Percentiles rank a stretch among this genome's conserved stretches.
phyloP scores from a whole-genome alignment of 2,888 invertebrate genomes.

The Apomyelois bistriatella region DNA sequence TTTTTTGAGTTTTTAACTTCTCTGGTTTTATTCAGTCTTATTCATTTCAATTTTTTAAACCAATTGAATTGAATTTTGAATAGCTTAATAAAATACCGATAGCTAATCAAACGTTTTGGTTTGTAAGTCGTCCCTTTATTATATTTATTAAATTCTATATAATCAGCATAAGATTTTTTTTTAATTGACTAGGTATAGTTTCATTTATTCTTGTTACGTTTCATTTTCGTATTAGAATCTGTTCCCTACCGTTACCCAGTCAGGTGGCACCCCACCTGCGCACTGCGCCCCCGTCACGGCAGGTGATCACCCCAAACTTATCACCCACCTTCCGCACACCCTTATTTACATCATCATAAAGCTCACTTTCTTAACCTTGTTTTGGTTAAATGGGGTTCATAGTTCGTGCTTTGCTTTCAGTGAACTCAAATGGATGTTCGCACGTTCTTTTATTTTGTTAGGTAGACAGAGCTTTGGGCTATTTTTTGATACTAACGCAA shows the following conservation, averaged over 20 bases:
- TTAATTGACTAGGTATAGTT: too few species aligned
- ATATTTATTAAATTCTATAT: too few species aligned
- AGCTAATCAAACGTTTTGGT: too few species aligned
- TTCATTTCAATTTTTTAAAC: too few species aligned
- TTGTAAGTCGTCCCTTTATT: too few species aligned
- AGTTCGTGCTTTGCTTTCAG: neutral
- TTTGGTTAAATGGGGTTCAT: neutral
- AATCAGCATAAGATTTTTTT: too few species aligned
- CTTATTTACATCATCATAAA: neutral
- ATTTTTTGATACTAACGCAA: too few species aligned
- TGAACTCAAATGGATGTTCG: neutral
- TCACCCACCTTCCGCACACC: conserved; percentile 2
- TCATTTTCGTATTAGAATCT: conserved; percentile 4
- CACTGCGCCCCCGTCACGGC: conserved; percentile 52
- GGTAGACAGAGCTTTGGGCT: too few species aligned
- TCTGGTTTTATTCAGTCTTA: neutral
- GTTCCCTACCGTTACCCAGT: conserved; percentile 22
- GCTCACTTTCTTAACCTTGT: neutral
- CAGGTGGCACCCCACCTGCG: conserved; percentile 56
- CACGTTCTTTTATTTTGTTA: too few species aligned
- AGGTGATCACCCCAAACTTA: conserved; percentile 53
- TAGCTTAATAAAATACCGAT: too few species aligned
- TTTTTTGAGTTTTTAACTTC: neutral
- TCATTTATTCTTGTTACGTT: neutral
- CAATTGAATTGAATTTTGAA: too few species aligned